Conservation (phyloP, 2,797 vertebrate species). For the Schizothorax lantsangensis region DNA sequence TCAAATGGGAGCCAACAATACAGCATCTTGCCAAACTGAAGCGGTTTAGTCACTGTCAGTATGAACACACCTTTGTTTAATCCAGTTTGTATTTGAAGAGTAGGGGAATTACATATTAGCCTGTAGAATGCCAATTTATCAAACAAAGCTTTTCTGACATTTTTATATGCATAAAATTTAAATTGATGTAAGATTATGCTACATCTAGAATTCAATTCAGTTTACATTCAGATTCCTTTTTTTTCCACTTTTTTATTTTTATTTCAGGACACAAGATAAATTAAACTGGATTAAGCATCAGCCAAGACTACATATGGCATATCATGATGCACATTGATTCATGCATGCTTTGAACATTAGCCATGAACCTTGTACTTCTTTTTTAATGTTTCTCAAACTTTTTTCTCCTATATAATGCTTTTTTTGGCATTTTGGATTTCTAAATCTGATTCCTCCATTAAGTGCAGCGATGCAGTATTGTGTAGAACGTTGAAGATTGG, state of each 20-base stretch:
- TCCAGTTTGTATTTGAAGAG: background rate
- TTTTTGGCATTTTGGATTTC: background rate
- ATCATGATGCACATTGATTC: background rate
- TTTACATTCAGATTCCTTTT: background rate
- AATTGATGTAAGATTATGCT: background rate
- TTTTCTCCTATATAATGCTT: background rate
- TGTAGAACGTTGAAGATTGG: background rate
- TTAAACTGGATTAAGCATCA: background rate
- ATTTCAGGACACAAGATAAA: background rate
- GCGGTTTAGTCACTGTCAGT: background rate
- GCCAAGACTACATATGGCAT: background rate
- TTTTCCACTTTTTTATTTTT: background rate
- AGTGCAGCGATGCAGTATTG: conserved; percentile 9
- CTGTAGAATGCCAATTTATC: background rate
- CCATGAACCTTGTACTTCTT: background rate
- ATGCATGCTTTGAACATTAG: background rate
- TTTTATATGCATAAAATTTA: background rate
- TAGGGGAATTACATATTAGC: background rate
- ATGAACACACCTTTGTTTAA: background rate
- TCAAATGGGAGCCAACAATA: background rate
- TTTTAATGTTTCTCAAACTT: background rate
- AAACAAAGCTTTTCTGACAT: background rate
- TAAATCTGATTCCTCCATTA: background rate
- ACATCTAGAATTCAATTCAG: background rate
- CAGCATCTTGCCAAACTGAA: background rate